Conservation (phyloP, 2,888 invertebrate species). For the Ennomos erosarius region DNA sequence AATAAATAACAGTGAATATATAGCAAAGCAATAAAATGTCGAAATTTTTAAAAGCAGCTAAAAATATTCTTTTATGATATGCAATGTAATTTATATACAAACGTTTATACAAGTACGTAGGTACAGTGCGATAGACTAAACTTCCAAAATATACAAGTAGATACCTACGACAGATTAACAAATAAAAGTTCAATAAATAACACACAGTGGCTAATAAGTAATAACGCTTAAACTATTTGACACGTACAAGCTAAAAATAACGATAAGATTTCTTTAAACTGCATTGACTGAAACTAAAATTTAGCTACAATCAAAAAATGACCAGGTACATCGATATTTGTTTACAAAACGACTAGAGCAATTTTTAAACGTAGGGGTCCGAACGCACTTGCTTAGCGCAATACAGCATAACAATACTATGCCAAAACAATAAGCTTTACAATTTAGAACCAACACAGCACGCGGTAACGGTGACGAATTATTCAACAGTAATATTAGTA, state of each 20-base stretch:
- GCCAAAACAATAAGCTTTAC: too few species aligned
- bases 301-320: conserved; percentile 29
- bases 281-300: conserved; percentile 22
- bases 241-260: conserved; percentile 31
- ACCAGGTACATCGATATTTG: conserved; percentile 41
- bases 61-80: conserved; percentile 65
- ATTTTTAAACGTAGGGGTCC: conserved; percentile 32
- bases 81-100: conserved; percentile 73
- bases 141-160: conserved; percentile 16
- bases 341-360: conserved; percentile 41
- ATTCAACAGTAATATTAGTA: too few species aligned
- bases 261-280: conserved; percentile 12
- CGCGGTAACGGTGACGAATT: too few species aligned
- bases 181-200: conserved; percentile 7
- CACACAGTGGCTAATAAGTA: conserved; percentile 4
- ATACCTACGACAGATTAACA: conserved; percentile 2
- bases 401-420: too few species aligned
- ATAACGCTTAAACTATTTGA: conserved; percentile 19
- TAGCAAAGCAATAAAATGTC: conserved; percentile 33
- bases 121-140: conserved; percentile 34
- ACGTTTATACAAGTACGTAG: conserved; percentile 62
- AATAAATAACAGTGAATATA: conserved; percentile 37
- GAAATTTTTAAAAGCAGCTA: conserved; percentile 39
- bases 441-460: too few species aligned
- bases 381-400: conserved; percentile 8